Evolutionary conservation across 2,113 vertebrate genomes (phyloP).

Genomic region (Pandion haliaetus): DNA sequence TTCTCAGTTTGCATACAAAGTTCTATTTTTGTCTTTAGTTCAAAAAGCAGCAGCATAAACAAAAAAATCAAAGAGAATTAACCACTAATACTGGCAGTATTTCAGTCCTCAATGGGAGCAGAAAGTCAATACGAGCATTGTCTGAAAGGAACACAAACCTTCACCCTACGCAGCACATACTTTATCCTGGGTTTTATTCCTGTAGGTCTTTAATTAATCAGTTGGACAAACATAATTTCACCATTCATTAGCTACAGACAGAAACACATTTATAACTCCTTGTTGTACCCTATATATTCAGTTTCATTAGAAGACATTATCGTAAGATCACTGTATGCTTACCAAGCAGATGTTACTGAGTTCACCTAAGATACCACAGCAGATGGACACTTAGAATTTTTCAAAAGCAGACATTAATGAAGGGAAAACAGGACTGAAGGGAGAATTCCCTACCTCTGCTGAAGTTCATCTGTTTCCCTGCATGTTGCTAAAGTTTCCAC

Average conservation of each 20-base stretch:
- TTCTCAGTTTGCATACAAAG: neutral
- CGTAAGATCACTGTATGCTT: neutral
- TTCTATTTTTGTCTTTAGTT: neutral
- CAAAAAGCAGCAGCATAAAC: neutral
- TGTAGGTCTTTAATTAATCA: neutral
- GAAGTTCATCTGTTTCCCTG: neutral
- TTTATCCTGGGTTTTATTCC: neutral
- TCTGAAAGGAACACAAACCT: neutral
- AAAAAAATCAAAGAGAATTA: neutral
- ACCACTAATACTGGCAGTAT: neutral
- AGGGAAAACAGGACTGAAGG: neutral
- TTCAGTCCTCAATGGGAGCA: neutral
- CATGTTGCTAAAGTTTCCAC: neutral
- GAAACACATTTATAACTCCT: neutral
- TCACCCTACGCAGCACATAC: neutral
- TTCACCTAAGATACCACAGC: neutral
- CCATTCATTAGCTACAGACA: slow-evolving; percentile 6
- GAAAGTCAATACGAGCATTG: neutral
- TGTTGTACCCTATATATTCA: neutral
- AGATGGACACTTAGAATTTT: neutral
- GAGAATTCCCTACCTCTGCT: neutral
- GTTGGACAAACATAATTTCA: neutral
- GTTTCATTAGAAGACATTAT: neutral
- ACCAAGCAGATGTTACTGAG: neutral
- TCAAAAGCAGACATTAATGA: neutral